A percentile compares a stretch with the other conserved stretches of the same genome.
Conservation (phyloP, 2,797 vertebrate genomes). For the Orestias chungarensis region DNA sequence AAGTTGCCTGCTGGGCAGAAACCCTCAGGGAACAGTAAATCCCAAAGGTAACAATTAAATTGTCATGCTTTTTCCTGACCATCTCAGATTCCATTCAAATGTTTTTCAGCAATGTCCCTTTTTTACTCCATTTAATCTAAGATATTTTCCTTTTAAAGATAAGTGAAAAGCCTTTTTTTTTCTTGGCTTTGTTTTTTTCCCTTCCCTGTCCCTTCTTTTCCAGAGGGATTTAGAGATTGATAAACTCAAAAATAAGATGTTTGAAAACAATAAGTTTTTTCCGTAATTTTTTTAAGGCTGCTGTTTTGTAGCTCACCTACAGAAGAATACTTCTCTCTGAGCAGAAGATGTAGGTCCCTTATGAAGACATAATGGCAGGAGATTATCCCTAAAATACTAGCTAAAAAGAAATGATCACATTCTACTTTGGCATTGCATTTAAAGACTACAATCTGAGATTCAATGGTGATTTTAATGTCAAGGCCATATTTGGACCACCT, state of each 20-base stretch:
- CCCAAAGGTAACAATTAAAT: constrained; percentile 73
- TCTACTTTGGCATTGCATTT: constrained; percentile 7
- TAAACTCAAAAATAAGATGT: constrained; percentile 41
- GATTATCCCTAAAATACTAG: constrained; percentile 52
- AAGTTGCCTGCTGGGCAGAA: constrained; percentile 40
- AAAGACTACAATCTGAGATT: constrained; percentile 36
- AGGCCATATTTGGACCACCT: background rate
- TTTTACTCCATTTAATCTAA: constrained; percentile 36
- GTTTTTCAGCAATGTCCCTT: background rate
- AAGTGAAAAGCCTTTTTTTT: background rate
- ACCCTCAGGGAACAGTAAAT: constrained; percentile 61
- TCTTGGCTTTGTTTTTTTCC: background rate
- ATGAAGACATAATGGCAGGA: constrained; percentile 51
- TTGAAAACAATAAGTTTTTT: constrained; percentile 37
- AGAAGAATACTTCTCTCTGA: constrained; percentile 42
- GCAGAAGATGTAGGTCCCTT: constrained; percentile 51
- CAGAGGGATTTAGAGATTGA: constrained; percentile 51
- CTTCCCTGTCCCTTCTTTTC: too few relatives aligned
- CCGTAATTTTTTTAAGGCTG: constrained; percentile 15
- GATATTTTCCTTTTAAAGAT: constrained; percentile 19
- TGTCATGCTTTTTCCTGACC: constrained; percentile 44
- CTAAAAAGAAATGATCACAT: constrained; percentile 56
- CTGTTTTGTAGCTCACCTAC: constrained; percentile 16
- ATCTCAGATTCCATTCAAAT: constrained; percentile 32
- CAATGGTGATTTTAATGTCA: background rate